Evolutionary conservation across 2,797 vertebrate species (phyloP), one percentile per base, ranked within the genome.

Genomic region (Acrocephalus scirpaceus): DNA sequence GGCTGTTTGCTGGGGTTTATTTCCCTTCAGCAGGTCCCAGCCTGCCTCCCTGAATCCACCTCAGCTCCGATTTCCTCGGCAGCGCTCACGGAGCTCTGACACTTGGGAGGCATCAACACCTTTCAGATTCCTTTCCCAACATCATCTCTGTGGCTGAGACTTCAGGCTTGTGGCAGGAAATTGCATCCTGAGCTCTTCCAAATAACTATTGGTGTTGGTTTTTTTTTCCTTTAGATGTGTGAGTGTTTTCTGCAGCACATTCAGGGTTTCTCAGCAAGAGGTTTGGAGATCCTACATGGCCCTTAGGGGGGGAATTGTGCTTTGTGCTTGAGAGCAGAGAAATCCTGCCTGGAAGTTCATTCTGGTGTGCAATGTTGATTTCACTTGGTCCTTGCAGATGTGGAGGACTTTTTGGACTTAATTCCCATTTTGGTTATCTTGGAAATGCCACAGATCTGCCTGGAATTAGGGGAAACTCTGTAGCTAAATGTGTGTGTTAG

Each of bases 261-360:
- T 50, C 26, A 12, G 22, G 23, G 42, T 66, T 90, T 66, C 17
- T 36, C 40, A 72, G 0, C 30, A 27, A 5, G 6, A 21, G 48
- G 16, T 70, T 69, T 65, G 56, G 19, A 51, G 58, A 26, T 44
- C 5, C 25, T 27, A 0, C 7, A 0, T 14, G 62, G 7, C n/a
- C 13, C 42, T 60, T 10, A 9, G 2, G 4, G 73, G 71, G 50
- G 53, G 48, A 58, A 25, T n/a, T 16, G 29, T n/a, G 10, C 12
- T 47, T 83, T 7, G 7, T 30, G 44, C 42, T 72, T 22, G 32
- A 29, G 26, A 73, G 42, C 64, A 70, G 51, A 62, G 82, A 81
- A 88, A n/a, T 51, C 25, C 2, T 34, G 38, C 47, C 38, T 67
- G 36, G 62, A 15, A 21, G 38, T 84, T 53, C 20, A 10, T 38